Base-by-base conservation (phyloP, 2,797 vertebrate species). In the Sebastes kiyomatsui region DNA sequence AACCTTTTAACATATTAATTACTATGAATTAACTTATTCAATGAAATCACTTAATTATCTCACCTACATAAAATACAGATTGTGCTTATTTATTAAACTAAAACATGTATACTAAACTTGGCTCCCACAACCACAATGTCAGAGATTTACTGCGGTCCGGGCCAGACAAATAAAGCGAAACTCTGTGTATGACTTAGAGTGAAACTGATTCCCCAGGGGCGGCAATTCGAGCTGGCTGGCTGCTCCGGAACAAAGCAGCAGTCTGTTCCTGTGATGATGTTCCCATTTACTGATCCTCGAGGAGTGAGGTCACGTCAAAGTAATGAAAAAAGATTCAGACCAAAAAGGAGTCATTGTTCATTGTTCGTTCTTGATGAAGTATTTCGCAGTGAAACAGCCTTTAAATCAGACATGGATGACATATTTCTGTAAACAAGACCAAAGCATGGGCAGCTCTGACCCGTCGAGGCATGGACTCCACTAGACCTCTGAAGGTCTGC, bases 81-180 rank as follows among this genome's bases (percentile, higher is more conserved):
- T n/a, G n/a, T n/a, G n/a, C n/a, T n/a, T n/a, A n/a, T n/a, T n/a
- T n/a, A n/a, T n/a, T n/a, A n/a, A n/a, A n/a, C n/a, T n/a, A n/a
- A n/a, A n/a, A n/a, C n/a, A n/a, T n/a, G n/a, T n/a, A n/a, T n/a
- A n/a, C n/a, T n/a, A n/a, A n/a, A n/a, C n/a, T n/a, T n/a, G n/a
- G n/a, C n/a, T n/a, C n/a, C n/a, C n/a, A n/a, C n/a, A 28, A 4
- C 1, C 8, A 1, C 6, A 16, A 1, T 2, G 6, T 13, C 12
- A 27, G 2, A 49, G 22, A 18, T 25, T 42, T 2, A 7, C 13
- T 6, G 22, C 3, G 5, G 1, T 13, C 12, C 7, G 32, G 5
- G 4, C 16, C 22, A 54, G 2, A 30, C 20, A 14, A 2, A 35
- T 5, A 33, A 11, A 20, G 7, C 20, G 1, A 52, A 28, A 30